Evolutionary conservation across 2,113 vertebrate genomes (phyloP).

Genomic region (Leiothrix lutea): DNA sequence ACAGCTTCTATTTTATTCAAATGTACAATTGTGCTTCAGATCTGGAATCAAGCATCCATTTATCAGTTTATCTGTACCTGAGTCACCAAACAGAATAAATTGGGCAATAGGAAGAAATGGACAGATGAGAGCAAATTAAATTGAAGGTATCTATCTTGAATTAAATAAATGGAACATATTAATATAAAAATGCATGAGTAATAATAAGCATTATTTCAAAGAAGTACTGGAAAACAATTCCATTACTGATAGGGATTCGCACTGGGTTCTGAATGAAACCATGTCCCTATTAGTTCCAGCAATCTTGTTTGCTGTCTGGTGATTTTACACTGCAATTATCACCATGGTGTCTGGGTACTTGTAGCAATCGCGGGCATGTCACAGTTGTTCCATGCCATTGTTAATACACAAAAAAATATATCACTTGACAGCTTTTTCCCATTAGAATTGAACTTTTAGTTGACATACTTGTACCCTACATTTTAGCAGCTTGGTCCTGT

Average conservation of each 20-base stretch:
- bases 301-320: conserved; percentile 2
- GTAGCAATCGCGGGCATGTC: conserved; percentile 8
- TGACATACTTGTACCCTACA: not conserved
- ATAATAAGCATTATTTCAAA: not conserved
- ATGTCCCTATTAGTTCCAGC: not conserved
- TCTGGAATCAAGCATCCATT: not conserved
- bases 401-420: not conserved
- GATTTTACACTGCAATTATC: conserved; percentile 35
- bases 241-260: not conserved
- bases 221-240: not conserved
- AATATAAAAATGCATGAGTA: not conserved
- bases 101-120: not conserved
- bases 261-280: not conserved
- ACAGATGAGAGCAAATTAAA: not conserved
- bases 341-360: not conserved
- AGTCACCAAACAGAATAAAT: not conserved
- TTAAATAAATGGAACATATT: not conserved
- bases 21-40: not conserved
- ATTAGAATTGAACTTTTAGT: not conserved
- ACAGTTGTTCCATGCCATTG: not conserved
- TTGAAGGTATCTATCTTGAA: not conserved
- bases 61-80: not conserved
- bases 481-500: not conserved
- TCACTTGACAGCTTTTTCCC: not conserved
- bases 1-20: not conserved